Evolutionary conservation across 2,113 vertebrate species (phyloP).

Genomic region (Cyphomyrus plagiostoma): DNA sequence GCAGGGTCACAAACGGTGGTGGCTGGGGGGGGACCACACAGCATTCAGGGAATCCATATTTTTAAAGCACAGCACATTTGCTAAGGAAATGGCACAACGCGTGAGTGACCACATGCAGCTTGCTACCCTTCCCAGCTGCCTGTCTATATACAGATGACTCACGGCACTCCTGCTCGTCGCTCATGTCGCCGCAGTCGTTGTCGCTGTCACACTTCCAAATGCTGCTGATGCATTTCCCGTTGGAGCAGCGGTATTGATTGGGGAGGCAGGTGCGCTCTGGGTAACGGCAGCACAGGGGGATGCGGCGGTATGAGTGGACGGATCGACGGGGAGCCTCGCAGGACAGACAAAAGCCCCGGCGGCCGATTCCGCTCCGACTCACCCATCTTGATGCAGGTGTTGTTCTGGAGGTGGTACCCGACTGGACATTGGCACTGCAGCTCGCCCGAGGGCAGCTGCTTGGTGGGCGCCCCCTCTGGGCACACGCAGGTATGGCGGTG

Average conservation of each 20-base stretch:
- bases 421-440: conserved; percentile 79
- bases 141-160: conserved; percentile 48
- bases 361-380: conserved; percentile 6
- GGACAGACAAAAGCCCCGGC: not conserved
- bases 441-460: conserved; percentile 66
- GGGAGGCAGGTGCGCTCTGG: conserved; percentile 77
- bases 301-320: not conserved
- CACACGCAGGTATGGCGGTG: conserved; percentile 75
- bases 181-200: conserved; percentile 97
- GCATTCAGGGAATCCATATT: not conserved
- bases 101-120: not conserved
- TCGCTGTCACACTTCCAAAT: conserved; percentile 97
- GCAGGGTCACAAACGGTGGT: conserved; percentile 78
- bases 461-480: conserved; percentile 71
- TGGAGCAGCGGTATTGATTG: conserved; percentile 88
- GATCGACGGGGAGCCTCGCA: not conserved
- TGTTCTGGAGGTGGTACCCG: conserved; percentile 72
- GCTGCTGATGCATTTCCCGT: conserved; percentile 92
- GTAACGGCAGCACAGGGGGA: not conserved
- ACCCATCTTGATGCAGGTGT: conserved; percentile 78
- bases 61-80: not conserved
- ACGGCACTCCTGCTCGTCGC: conserved; percentile 92
- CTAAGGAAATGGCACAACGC: not conserved
- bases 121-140: not conserved
- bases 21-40: conserved; percentile 51